These are phyloP conservation scores for Pangasianodon hypophthalmus DNA, from an alignment of 2,113 vertebrate species.

Conservation along the genomic window DNA sequence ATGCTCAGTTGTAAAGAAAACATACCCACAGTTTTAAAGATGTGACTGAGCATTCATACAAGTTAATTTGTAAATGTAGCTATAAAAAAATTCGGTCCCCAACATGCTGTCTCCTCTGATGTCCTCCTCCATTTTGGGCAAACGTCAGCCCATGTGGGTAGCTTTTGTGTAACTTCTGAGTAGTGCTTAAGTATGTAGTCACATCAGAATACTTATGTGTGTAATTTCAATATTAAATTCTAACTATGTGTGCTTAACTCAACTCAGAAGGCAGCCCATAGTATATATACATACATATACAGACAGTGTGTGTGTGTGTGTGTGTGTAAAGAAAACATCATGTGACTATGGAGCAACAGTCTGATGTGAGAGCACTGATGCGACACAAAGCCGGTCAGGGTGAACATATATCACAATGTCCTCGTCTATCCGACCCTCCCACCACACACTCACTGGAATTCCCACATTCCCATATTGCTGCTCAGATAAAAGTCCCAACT, in stretches of 20 bases:
- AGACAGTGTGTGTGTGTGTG: not conserved
- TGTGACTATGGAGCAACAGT: constrained; percentile 52
- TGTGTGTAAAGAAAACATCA: constrained; percentile 54
- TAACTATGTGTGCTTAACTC: too few species aligned
- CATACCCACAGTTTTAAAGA: not conserved
- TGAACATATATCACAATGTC: constrained; percentile 65
- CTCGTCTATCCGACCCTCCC: constrained; percentile 43
- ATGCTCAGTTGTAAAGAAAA: not conserved
- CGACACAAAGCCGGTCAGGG: constrained; percentile 55
- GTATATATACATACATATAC: not conserved
- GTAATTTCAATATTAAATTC: too few species aligned
- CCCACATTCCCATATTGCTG: constrained; percentile 59
- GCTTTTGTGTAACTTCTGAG: too few species aligned
- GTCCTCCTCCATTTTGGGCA: not conserved
- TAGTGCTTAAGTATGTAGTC: not conserved
- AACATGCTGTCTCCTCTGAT: not conserved
- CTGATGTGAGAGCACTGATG: constrained; percentile 50
- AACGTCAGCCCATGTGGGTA: not conserved
- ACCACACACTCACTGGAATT: constrained; percentile 46
- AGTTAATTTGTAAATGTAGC: not conserved
- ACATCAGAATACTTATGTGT: not conserved
- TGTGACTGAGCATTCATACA: not conserved
- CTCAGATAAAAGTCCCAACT: constrained; percentile 38
- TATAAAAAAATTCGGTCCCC: not conserved
- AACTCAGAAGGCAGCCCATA: not conserved